A percentile compares a stretch with the other conserved stretches of the same genome.
These are phyloP conservation scores for Acipenser oxyrinchus DNA, from an alignment of 2,797 vertebrate species.

Conservation along the genomic window DNA sequence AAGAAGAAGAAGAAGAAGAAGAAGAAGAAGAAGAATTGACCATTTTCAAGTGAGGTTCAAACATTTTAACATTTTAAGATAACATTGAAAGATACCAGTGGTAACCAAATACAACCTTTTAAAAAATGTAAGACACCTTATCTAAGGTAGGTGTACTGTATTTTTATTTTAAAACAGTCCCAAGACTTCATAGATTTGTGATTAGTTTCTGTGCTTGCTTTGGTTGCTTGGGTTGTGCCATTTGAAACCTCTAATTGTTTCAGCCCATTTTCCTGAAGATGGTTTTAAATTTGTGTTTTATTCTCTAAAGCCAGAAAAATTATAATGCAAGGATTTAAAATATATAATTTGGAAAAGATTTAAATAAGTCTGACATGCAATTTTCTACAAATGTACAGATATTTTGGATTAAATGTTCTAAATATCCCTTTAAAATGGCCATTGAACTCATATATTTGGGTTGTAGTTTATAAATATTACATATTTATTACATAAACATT, in stretches of 20 bases:
- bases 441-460: too few species aligned
- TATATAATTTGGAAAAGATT: constrained; percentile 39
- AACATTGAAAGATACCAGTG: too few species aligned
- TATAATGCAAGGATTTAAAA: constrained; percentile 13
- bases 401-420: too few species aligned
- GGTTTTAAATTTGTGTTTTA: constrained; percentile 30
- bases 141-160: too few species aligned
- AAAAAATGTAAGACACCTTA: background rate
- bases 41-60: too few species aligned
- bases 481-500: too few species aligned
- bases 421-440: too few species aligned
- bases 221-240: background rate
- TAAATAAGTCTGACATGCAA: constrained; percentile 39
- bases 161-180: constrained; percentile 6
- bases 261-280: constrained; percentile 30
- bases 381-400: constrained; percentile 25
- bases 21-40: too few species aligned
- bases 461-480: too few species aligned
- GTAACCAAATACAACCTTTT: background rate
- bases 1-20: too few species aligned
- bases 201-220: background rate
- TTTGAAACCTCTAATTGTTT: constrained; percentile 24
- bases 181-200: background rate
- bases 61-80: too few species aligned
- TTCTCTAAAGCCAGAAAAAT: constrained; percentile 16